Evolutionary conservation across 2,888 invertebrate species (phyloP).

Genomic region (Cetonia aurata): DNA sequence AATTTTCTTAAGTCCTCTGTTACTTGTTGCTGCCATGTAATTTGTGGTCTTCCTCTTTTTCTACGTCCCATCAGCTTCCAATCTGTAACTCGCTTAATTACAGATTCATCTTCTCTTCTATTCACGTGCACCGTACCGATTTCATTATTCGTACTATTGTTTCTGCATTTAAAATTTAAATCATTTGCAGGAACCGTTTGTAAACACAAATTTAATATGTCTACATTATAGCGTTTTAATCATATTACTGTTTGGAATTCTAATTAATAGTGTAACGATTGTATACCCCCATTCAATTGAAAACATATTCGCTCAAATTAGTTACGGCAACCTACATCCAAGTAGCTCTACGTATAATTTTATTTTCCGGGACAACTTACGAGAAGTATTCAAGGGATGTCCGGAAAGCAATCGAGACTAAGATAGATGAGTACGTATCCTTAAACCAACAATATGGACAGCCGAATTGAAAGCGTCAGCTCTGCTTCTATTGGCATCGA

Average conservation of each 20-base stretch:
- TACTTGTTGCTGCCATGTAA: no score
- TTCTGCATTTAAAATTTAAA: no score
- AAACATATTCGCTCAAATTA: constrained; percentile 2
- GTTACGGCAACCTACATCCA: background rate
- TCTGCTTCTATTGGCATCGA: constrained; percentile 38
- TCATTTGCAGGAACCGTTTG: background rate
- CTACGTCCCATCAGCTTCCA: no score
- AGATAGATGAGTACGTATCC: constrained; percentile 57
- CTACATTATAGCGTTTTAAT: background rate
- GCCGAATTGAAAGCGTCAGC: constrained; percentile 58
- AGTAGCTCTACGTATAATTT: constrained; percentile 5
- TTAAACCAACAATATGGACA: constrained; percentile 58
- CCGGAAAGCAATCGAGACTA: constrained; percentile 49
- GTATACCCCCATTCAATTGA: constrained; percentile 3
- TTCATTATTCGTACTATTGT: no score
- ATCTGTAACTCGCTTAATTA: no score
- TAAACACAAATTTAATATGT: background rate
- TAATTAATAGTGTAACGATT: background rate
- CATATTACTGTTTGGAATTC: background rate
- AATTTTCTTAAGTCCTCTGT: no score
- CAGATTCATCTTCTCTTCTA: no score
- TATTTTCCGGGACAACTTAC: constrained; percentile 22
- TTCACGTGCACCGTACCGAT: no score
- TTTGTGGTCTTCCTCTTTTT: no score
- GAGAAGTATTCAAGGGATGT: constrained; percentile 9